Base-by-base conservation (phyloP, 2,888 invertebrate species). In the Nudaria mundana region DNA sequence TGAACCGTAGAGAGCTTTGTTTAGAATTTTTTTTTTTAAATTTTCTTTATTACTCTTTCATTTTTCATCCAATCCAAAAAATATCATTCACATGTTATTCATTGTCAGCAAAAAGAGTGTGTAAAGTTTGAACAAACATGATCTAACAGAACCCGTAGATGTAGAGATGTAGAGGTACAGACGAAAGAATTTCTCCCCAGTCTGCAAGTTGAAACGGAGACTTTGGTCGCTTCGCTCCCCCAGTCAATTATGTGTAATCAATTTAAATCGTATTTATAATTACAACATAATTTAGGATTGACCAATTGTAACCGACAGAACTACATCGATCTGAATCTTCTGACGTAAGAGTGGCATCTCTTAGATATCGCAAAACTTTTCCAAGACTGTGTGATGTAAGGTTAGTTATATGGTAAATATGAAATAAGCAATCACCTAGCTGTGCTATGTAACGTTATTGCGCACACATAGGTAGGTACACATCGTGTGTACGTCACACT, bases 401-500 rank as follows among this genome's bases (percentile, higher is more conserved):
- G 48, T 50, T 50, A 44, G 46, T 40, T 50, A 44, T 42, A 37
- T 43, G 39, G 43, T 47, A 54, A 44, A 60, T 46, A 44, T 44
- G 41, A 48, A 44, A 48, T 40, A 44, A 45, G 51, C 44, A 45
- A 42, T 56, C 34, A 34, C 44, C 40, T 46, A 39, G 41, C 39
- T 35, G 37, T 42, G 41, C 39, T 35, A 34, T 42, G 40, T 44
- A 41, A 47, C 37, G 38, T 44, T 41, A 48, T 43, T 40, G 41
- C 52, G 47, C 60, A 56, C 46, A 59, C 59, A 55, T 43, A 36
- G n/a, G n/a, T n/a, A n/a, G n/a, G n/a, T n/a, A n/a, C n/a, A n/a
- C 44, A 23, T 30, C 39, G 26, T 8, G 40, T 38, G 44, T 58
- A 57, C 67, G 60, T 70, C 67, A 67, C 52, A 48, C 48, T 37